These are phyloP conservation scores for Oryctes rhinoceros DNA, from an alignment of 1,140 invertebrate species.

Conservation along the genomic window DNA sequence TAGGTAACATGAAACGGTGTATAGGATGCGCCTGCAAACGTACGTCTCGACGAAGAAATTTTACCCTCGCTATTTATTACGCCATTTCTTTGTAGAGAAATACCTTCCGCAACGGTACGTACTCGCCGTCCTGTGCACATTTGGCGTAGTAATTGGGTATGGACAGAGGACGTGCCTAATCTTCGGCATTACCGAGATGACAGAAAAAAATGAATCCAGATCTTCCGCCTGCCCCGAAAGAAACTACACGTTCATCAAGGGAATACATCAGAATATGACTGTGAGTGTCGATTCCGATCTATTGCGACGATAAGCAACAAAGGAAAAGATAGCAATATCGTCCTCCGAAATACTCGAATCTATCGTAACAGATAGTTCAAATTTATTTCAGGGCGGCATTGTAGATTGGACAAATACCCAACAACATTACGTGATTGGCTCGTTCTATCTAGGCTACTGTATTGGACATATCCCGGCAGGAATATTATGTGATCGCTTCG, in stretches of 20 bases:
- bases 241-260: neutral
- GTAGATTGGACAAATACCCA: neutral
- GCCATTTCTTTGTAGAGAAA: neutral
- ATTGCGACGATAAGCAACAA: too few relatives aligned
- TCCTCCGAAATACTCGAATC: too few relatives aligned
- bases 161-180: neutral
- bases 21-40: neutral
- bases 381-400: neutral
- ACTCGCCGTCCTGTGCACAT: neutral
- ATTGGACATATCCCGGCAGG: neutral
- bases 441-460: neutral
- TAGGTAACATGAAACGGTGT: neutral
- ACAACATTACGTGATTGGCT: neutral
- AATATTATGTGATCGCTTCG: conserved; percentile 8
- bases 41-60: neutral
- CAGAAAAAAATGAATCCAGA: neutral
- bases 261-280: neutral
- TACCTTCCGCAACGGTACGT: conserved; percentile 22
- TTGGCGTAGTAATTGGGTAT: neutral
- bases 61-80: neutral
- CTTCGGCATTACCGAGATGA: conserved; percentile 14
- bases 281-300: neutral
- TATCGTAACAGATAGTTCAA: too few relatives aligned
- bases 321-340: too few relatives aligned
- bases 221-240: neutral